Percentiles rank a stretch among this genome's conserved stretches.
Evolutionary conservation across 2,888 invertebrate species (phyloP).

Genomic region (Plebejus anna): DNA sequence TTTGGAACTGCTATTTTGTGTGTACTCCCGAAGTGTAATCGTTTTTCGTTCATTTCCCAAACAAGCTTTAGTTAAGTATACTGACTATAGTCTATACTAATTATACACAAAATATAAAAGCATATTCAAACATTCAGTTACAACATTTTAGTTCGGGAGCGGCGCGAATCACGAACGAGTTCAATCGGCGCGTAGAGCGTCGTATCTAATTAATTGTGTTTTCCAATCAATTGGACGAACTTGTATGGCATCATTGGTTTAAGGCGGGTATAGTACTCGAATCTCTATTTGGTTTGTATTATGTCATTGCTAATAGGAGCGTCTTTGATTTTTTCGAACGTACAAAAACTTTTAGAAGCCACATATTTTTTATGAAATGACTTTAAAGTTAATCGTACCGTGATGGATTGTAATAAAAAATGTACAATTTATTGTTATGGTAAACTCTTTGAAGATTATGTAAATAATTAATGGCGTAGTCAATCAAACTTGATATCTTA

Average conservation of each 20-base stretch:
- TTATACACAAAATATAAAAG: background rate
- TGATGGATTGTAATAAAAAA: background rate
- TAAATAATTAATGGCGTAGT: background rate
- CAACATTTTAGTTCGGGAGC: background rate
- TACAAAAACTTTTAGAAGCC: background rate
- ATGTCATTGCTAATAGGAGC: slow-evolving; percentile 13
- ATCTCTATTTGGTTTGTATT: slow-evolving; percentile 19
- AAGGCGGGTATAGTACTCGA: slow-evolving; percentile 24
- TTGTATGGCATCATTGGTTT: slow-evolving; percentile 38
- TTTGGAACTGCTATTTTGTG: no score
- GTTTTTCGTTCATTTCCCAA: no score
- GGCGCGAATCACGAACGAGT: background rate
- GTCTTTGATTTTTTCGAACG: slow-evolving; percentile 9
- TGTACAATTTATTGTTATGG: background rate
- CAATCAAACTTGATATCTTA: background rate
- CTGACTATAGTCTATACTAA: no score
- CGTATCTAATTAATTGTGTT: slow-evolving; percentile 34
- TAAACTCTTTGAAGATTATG: background rate
- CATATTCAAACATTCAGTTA: background rate
- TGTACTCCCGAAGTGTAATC: no score
- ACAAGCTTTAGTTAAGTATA: no score
- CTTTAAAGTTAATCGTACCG: background rate
- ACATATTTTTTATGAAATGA: background rate
- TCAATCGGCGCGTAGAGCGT: background rate
- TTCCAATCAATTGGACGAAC: slow-evolving; percentile 35